Base-by-base conservation (phyloP, 1,140 invertebrate genomes). In the Cydia amplana region DNA sequence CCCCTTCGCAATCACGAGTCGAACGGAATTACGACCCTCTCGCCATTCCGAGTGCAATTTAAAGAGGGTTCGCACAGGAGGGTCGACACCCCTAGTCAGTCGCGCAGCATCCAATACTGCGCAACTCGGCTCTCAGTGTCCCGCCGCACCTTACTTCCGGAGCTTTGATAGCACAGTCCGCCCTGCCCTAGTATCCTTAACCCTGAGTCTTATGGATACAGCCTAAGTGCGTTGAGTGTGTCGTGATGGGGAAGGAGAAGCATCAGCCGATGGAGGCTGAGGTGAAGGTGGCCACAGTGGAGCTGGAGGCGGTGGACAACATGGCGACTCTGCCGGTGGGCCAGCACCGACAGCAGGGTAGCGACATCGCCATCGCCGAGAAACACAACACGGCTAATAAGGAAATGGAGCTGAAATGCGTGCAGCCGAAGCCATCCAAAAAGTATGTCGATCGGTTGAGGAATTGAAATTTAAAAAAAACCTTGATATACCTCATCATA, bases 351-450 rank as follows among this genome's bases (percentile, higher is more conserved):
- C 95, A 95, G 79, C 95, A 95, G 83, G 92, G 94, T 82, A 93
- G 95, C 89, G 93, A 95, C 91, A 93, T 95, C 86, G 95, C 95
- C 83, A 96, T 95, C 79, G 95, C 95, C 51, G 96, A 96, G 88
- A 96, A 96, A 90, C 96, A 96, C 86, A 96, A 96, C 86, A 95
- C 95, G 51, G 95, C 96, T 79, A 97, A 97, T 93, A 97, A 97
- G 94, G 96, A 97, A 89, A 96, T 97, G 96, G 96, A 97, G 89
- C 94, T 97, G 51, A 97, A 96, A 93, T 96, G 96, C 86, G 96
- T 96, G 55, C 95, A 96, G 88, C 96, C 96, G 76, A 96, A 96
- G 81, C 96, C 96, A 51, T 95, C 95, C 78, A 96, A 96, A 94
- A 97, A 96, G 96, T 97, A 95, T 74, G 91, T 83, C 23, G 64